These are phyloP conservation scores for Meteorus sp. DNA, from an alignment of 1,140 invertebrate genomes.

Conservation along the genomic window DNA sequence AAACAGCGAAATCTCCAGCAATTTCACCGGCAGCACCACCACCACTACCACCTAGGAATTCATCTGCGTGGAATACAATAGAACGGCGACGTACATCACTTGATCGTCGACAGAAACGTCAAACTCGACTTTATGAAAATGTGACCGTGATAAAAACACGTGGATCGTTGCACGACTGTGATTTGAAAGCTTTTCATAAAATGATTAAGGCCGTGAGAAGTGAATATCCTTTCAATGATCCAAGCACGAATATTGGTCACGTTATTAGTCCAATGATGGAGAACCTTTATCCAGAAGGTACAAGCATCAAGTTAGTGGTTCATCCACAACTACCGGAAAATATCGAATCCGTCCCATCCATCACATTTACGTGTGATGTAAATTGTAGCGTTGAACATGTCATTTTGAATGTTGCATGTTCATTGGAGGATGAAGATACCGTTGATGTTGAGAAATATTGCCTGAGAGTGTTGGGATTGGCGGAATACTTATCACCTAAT, in stretches of 20 bases:
- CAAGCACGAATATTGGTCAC: conserved; percentile 75
- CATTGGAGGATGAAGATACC: conserved; percentile 71
- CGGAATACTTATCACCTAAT: conserved; percentile 76
- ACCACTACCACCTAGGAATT: conserved; percentile 62
- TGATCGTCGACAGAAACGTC: conserved; percentile 56
- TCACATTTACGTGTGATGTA: conserved; percentile 87
- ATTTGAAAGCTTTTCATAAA: conserved; percentile 76
- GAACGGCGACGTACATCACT: conserved; percentile 57
- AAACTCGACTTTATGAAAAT: conserved; percentile 71
- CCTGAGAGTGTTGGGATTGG: conserved; percentile 77
- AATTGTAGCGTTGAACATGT: conserved; percentile 85
- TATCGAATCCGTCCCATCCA: conserved; percentile 53
- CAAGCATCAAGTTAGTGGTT: conserved; percentile 84
- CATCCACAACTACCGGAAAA: conserved; percentile 65
- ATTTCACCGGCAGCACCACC: conserved; percentile 64
- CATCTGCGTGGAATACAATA: conserved; percentile 62
- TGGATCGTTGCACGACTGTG: conserved; percentile 68
- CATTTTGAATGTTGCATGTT: conserved; percentile 82
- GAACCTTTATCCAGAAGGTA: conserved; percentile 73
- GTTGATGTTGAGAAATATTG: conserved; percentile 69
- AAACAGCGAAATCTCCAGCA: conserved; percentile 64
- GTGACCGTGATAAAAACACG: conserved; percentile 67
- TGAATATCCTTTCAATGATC: conserved; percentile 71
- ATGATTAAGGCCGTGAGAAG: conserved; percentile 76
- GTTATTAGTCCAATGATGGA: conserved; percentile 81